phyloP scores from a whole-genome alignment of 2,113 vertebrate species.

The Semnornis frantzii region DNA sequence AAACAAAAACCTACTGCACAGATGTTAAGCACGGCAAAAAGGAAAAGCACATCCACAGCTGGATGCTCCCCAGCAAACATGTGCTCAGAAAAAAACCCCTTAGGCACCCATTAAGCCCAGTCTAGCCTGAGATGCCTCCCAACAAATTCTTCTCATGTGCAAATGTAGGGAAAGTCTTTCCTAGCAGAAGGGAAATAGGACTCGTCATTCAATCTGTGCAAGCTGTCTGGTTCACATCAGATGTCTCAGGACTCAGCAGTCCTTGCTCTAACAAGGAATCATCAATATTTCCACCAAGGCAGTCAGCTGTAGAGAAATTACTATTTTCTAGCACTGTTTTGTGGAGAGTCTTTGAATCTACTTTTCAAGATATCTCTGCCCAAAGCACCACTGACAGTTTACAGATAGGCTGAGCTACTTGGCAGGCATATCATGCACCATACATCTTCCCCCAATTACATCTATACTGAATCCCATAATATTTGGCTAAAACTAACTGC shows the following conservation, averaged over 20 bases:
- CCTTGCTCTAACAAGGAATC: neutral
- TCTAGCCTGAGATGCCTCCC: neutral
- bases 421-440: fast-evolving
- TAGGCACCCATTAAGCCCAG: constrained; percentile 6
- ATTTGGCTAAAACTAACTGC: neutral
- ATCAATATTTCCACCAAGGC: neutral
- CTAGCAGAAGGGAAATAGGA: constrained; percentile 21
- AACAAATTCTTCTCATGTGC: neutral
- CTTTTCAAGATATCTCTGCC: neutral
- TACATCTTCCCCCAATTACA: neutral
- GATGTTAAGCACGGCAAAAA: constrained; percentile 38
- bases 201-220: neutral
- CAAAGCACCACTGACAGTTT: neutral
- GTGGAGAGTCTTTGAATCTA: neutral
- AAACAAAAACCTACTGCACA: constrained; percentile 59
- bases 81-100: neutral
- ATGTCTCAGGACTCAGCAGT: neutral
- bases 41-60: constrained; percentile 30
- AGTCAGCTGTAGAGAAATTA: neutral
- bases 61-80: constrained; percentile 23
- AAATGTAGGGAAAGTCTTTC: neutral
- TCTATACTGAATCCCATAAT: neutral
- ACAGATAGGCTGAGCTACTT: neutral
- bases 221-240: neutral
- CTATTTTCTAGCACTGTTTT: neutral